A percentile compares a stretch with the other conserved stretches of the same genome.
phyloP scores from a whole-genome alignment of 2,113 vertebrate species.

The Rhizomys pruinosus region DNA sequence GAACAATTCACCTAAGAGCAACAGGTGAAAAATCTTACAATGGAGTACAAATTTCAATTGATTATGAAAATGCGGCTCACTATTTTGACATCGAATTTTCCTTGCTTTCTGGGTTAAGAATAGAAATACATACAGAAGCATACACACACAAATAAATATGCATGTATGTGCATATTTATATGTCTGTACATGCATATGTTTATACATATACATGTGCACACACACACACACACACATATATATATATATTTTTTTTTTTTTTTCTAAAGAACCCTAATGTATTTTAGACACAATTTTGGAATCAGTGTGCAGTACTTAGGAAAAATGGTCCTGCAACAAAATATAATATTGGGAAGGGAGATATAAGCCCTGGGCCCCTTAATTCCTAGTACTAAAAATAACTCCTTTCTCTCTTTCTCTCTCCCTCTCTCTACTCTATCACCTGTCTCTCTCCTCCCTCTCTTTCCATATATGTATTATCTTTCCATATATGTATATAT shows the following conservation, averaged over 20 bases:
- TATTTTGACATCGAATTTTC: background rate
- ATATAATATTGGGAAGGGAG: background rate
- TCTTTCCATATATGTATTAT: background rate
- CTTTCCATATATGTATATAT: too few relatives aligned
- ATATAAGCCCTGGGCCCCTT: background rate
- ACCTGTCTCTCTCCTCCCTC: background rate
- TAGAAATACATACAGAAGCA: background rate
- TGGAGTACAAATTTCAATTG: background rate
- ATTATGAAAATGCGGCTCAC: slow-evolving; percentile 32
- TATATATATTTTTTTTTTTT: too few relatives aligned
- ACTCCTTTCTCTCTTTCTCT: background rate
- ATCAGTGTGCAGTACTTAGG: background rate
- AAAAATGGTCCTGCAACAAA: background rate
- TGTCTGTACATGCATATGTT: background rate
- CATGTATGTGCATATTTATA: background rate
- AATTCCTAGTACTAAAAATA: background rate
- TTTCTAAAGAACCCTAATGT: background rate
- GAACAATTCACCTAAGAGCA: background rate
- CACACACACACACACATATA: background rate
- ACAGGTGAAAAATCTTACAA: background rate
- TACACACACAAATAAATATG: background rate
- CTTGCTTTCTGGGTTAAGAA: slow-evolving; percentile 9
- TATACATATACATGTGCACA: background rate
- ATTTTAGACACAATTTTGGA: slow-evolving; percentile 14
- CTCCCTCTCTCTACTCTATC: too few relatives aligned